phyloP scores from a whole-genome alignment of 2,113 vertebrate species.

The Hepsetus odoe region DNA sequence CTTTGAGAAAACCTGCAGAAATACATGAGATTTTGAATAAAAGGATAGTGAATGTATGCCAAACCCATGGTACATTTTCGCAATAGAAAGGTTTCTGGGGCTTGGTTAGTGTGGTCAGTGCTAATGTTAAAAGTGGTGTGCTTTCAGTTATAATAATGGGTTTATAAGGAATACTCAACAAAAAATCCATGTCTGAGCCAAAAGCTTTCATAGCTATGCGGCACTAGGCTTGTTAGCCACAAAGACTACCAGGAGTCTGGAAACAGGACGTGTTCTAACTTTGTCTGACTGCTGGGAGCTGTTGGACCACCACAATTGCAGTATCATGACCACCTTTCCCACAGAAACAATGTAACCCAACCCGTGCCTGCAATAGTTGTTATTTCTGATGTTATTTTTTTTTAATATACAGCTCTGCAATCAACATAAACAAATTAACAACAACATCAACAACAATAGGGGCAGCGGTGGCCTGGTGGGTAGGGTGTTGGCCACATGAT shows the following conservation, averaged over 20 bases:
- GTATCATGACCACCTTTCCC: conserved; percentile 43
- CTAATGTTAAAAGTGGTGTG: conserved; percentile 47
- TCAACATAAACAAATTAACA: no score
- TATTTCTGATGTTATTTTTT: background rate
- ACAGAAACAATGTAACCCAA: conserved; percentile 47
- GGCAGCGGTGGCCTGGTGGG: no score
- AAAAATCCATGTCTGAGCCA: conserved; percentile 29
- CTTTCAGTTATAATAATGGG: conserved; percentile 58
- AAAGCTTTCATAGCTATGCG: conserved; percentile 38
- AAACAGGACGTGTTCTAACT: conserved; percentile 43
- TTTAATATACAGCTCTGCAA: no score
- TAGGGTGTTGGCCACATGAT: no score
- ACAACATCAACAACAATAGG: no score
- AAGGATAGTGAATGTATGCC: conserved; percentile 26
- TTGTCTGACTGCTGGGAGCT: conserved; percentile 51
- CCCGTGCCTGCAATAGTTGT: conserved; percentile 17
- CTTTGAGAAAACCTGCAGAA: conserved; percentile 31
- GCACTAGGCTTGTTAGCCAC: conserved; percentile 35
- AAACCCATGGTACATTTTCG: conserved; percentile 40
- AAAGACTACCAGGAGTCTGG: conserved; percentile 41
- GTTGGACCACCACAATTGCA: conserved; percentile 41
- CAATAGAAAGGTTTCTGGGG: conserved; percentile 40
- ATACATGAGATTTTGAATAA: conserved; percentile 23
- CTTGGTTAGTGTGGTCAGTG: conserved; percentile 39
- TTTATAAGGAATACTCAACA: conserved; percentile 43